Conservation (phyloP, 2,797 vertebrate species). For the Tapirus indicus region DNA sequence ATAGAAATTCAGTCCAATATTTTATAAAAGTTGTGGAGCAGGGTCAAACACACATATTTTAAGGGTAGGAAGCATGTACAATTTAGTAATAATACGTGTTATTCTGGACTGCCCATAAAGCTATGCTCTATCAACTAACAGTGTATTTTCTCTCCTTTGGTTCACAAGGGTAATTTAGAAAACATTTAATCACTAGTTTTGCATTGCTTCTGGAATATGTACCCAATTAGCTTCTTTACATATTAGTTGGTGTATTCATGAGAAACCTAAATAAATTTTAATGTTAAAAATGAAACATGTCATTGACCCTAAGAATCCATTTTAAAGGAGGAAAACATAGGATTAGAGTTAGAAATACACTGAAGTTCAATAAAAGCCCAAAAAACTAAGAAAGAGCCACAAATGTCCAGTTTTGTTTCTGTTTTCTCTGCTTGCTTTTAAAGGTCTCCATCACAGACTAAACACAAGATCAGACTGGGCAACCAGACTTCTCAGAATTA, state of each 20-base stretch:
- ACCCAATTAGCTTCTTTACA: constrained; percentile 8
- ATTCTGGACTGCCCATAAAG: not conserved
- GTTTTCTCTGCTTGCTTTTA: not conserved
- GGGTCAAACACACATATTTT: not conserved
- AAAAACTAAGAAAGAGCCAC: not conserved
- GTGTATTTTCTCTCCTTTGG: not conserved
- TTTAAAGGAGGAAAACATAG: constrained; percentile 24
- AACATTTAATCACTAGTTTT: not conserved
- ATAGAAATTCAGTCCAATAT: constrained; percentile 58
- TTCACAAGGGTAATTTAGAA: constrained; percentile 12
- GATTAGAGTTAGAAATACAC: not conserved
- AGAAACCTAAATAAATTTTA: constrained; percentile 47
- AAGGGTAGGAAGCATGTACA: not conserved
- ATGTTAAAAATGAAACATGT: constrained; percentile 17
- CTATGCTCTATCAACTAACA: not conserved
- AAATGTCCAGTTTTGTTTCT: not conserved
- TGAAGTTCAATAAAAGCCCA: not conserved
- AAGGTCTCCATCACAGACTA: not conserved
- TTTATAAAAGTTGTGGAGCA: not conserved
- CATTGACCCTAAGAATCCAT: constrained; percentile 27
- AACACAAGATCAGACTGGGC: not conserved
- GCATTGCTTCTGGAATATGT: not conserved
- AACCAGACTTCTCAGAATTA: constrained; percentile 20
- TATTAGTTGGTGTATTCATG: not conserved
- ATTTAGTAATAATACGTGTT: not conserved